A percentile compares a stretch with the other conserved stretches of the same genome.
These are phyloP conservation scores for Aphis gossypii DNA, from an alignment of 1,140 invertebrate genomes.

Conservation along the genomic window DNA sequence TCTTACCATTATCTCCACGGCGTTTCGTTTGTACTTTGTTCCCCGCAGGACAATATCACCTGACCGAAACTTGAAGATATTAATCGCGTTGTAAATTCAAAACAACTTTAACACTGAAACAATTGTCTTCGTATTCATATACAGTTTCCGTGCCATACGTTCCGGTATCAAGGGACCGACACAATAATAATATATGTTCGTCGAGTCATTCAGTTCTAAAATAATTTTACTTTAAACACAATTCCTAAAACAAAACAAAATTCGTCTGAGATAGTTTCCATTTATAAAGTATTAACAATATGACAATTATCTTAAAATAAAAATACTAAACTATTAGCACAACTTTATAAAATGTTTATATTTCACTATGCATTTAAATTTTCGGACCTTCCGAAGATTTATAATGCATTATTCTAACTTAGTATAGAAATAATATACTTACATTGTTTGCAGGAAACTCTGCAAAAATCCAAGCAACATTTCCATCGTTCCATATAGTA, in stretches of 20 bases:
- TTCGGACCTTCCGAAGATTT: not conserved
- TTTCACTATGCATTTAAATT: not conserved
- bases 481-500: too few species aligned
- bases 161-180: not conserved
- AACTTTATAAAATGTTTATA: not conserved
- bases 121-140: slow-evolving; percentile 32
- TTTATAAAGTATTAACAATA: not conserved
- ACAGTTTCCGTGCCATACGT: not conserved
- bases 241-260: not conserved
- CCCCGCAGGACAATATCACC: slow-evolving; percentile 38
- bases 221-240: not conserved
- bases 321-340: not conserved
- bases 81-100: slow-evolving; percentile 34
- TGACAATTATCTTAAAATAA: too few species aligned
- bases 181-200: not conserved
- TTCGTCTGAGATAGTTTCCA: not conserved
- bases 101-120: slow-evolving; percentile 32
- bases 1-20: not conserved
- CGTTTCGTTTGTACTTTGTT: slow-evolving; percentile 12
- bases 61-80: slow-evolving; percentile 36
- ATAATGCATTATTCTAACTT: not conserved
- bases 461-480: not conserved
- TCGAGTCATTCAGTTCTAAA: not conserved
- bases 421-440: not conserved
- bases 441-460: not conserved